Percentiles rank a stretch among this genome's conserved stretches.
Conservation (phyloP, 2,113 vertebrate species). For the Tichodroma muraria region DNA sequence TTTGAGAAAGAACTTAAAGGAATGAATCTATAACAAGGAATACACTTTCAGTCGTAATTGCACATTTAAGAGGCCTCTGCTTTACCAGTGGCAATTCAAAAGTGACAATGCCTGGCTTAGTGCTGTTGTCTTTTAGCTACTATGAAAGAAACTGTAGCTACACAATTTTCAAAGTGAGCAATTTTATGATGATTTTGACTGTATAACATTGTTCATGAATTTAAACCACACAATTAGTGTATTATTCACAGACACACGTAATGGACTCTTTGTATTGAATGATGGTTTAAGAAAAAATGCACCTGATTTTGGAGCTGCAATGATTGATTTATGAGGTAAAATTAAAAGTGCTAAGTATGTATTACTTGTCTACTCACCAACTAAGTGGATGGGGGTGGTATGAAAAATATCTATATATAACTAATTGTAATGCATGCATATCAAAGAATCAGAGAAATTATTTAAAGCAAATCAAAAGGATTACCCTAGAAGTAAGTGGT, state of each 20-base stretch:
- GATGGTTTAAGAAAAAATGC: not conserved
- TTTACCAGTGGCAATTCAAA: not conserved
- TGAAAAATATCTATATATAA: not conserved
- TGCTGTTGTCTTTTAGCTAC: not conserved
- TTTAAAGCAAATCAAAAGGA: not conserved
- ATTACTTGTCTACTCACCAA: conserved; percentile 1
- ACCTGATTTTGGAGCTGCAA: not conserved
- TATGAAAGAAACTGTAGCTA: not conserved
- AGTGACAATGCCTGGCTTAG: not conserved
- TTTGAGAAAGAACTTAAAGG: not conserved
- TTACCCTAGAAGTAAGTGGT: not conserved
- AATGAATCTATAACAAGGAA: not conserved
- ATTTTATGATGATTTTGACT: conserved; percentile 19
- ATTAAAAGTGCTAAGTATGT: conserved; percentile 5
- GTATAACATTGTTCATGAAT: conserved; percentile 3
- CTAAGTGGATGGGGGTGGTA: not conserved
- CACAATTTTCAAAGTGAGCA: not conserved
- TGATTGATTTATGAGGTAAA: conserved; percentile 29
- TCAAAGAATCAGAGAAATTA: not conserved
- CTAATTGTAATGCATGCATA: not conserved
- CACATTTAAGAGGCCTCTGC: not conserved
- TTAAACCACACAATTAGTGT: conserved; percentile 1
- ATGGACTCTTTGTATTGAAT: not conserved
- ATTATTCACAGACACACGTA: not conserved
- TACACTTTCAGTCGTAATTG: not conserved